A percentile compares a stretch with the other conserved stretches of the same genome.
These are phyloP conservation scores for Phylloscopus whistleri DNA, from an alignment of 2,113 vertebrate species.

Conservation along the genomic window DNA sequence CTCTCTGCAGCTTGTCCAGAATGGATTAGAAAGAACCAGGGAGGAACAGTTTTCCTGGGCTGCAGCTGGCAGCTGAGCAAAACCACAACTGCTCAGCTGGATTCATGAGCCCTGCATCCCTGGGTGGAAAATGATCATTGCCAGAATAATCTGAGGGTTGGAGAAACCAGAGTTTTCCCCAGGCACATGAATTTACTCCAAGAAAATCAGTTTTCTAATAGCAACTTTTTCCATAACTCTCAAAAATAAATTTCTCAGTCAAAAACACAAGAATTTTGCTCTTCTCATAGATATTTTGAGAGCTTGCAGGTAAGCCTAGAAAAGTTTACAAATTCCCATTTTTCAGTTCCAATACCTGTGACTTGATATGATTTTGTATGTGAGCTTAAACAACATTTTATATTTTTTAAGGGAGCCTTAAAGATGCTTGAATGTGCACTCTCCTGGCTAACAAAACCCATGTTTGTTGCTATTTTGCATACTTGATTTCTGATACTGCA, in stretches of 20 bases:
- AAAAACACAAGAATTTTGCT: not conserved
- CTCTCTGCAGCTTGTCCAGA: not conserved
- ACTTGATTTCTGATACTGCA: not conserved
- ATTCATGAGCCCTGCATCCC: accelerated
- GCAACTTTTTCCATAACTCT: not conserved
- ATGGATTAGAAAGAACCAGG: no score
- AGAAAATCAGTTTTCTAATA: not conserved
- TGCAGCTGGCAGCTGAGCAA: not conserved
- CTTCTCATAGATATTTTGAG: not conserved
- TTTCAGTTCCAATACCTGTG: not conserved
- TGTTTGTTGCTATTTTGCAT: not conserved
- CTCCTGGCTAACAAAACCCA: not conserved
- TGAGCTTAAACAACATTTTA: not conserved
- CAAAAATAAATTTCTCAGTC: not conserved
- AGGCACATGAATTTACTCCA: not conserved
- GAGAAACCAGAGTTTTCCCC: not conserved
- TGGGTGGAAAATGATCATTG: not conserved
- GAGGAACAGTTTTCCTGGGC: not conserved
- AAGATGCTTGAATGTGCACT: not conserved
- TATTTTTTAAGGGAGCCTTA: not conserved
- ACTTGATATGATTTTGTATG: not conserved
- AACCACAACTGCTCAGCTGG: not conserved
- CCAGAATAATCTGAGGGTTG: not conserved
- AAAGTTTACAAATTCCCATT: not conserved
- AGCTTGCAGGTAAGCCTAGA: not conserved